Evolutionary conservation across 1,140 invertebrate species (phyloP).

Genomic region (Helicoverpa armigera): DNA sequence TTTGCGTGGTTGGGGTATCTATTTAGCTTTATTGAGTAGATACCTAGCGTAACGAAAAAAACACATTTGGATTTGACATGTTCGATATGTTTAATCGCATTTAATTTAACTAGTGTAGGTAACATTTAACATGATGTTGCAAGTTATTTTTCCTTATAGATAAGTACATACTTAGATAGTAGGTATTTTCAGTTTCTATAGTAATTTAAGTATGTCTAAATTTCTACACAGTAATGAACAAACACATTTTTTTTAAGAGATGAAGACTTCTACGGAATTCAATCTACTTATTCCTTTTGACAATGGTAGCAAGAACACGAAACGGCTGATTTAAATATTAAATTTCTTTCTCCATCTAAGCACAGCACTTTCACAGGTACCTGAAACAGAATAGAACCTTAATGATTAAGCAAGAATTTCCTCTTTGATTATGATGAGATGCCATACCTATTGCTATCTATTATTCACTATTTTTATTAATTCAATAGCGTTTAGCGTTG

Average conservation of each 20-base stretch:
- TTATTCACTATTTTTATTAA: no score
- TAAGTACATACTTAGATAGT: neutral
- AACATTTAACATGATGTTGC: conserved; percentile 17
- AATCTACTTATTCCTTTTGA: conserved; percentile 90
- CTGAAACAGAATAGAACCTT: conserved; percentile 81
- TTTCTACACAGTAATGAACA: neutral
- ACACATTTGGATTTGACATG: neutral
- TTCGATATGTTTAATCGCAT: conserved; percentile 63
- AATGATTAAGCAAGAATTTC: neutral
- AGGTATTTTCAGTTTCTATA: neutral
- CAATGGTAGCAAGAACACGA: conserved; percentile 95
- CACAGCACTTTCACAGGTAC: conserved; percentile 91
- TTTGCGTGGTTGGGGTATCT: no score
- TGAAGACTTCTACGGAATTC: neutral
- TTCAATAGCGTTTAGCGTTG: no score
- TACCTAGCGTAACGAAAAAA: neutral
- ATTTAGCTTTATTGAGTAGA: no score
- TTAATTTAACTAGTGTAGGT: conserved; percentile 7
- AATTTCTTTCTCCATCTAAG: conserved; percentile 91
- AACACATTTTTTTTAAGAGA: neutral
- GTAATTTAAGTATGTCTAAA: neutral
- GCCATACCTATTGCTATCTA: no score
- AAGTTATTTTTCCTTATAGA: conserved; percentile 58
- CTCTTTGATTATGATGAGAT: no score
- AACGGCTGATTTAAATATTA: conserved; percentile 94